Evolutionary conservation across 2,888 invertebrate species (phyloP).

Genomic region (Prosapia bicincta): DNA sequence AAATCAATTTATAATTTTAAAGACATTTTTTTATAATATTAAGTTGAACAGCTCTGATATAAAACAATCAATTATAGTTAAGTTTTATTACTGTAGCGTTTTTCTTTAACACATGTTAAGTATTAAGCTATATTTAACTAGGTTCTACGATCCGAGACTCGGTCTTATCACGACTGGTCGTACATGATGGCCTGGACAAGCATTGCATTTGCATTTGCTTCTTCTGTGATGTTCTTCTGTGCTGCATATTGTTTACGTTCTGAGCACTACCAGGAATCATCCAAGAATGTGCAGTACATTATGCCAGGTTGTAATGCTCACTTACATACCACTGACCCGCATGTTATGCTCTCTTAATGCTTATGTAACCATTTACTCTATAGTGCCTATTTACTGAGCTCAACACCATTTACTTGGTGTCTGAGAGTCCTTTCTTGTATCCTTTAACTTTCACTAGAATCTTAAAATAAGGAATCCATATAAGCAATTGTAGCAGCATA

Average conservation of each 20-base stretch:
- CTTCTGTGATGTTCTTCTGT: slow-evolving; percentile 74
- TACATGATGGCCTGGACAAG: slow-evolving; percentile 82
- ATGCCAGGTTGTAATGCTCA: slow-evolving; percentile 68
- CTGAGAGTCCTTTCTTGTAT: neutral
- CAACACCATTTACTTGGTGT: neutral
- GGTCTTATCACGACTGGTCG: slow-evolving; percentile 79
- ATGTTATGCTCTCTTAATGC: slow-evolving; percentile 15
- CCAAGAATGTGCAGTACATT: slow-evolving; percentile 81
- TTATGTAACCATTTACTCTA: neutral
- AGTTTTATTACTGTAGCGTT: too few relatives aligned
- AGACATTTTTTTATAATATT: too few relatives aligned
- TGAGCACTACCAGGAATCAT: slow-evolving; percentile 69
- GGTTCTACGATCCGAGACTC: slow-evolving; percentile 70
- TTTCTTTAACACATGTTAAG: neutral
- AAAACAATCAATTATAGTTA: too few relatives aligned
- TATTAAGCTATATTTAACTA: slow-evolving; percentile 41
- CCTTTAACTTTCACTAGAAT: neutral
- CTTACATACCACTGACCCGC: slow-evolving; percentile 7
- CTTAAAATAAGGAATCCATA: too few relatives aligned
- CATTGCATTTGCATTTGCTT: slow-evolving; percentile 69
- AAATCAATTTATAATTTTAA: too few relatives aligned
- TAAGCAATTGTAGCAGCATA: too few relatives aligned
- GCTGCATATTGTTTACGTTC: slow-evolving; percentile 73
- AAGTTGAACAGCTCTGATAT: too few relatives aligned
- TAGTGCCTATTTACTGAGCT: neutral